phyloP scores from a whole-genome alignment of 2,113 vertebrate species.

The Microtus oregoni region DNA sequence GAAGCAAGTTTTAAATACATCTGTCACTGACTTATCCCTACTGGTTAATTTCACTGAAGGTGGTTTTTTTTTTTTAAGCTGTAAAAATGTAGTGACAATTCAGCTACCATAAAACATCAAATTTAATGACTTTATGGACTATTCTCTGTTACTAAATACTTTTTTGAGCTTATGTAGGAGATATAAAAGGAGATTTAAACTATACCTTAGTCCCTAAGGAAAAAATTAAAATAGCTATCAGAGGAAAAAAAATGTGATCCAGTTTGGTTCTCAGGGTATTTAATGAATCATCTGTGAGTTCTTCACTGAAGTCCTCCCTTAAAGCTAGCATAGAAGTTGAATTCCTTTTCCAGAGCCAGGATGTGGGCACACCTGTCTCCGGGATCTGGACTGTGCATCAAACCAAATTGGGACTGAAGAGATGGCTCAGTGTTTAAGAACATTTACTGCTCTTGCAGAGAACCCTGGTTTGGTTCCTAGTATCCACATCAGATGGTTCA shows the following conservation, averaged over 20 bases:
- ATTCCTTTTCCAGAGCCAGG: neutral
- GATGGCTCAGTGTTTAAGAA: neutral
- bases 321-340: slow-evolving; percentile 5
- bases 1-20: slow-evolving; percentile 46
- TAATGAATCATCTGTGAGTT: slow-evolving; percentile 57
- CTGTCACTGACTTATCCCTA: slow-evolving; percentile 36
- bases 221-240: slow-evolving; percentile 12
- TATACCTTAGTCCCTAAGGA: slow-evolving; percentile 41
- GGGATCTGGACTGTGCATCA: neutral
- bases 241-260: slow-evolving; percentile 33
- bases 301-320: slow-evolving; percentile 20
- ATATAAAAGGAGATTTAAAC: slow-evolving; percentile 47
- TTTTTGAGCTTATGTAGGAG: neutral
- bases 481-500: neutral
- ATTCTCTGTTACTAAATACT: slow-evolving; percentile 42
- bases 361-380: neutral
- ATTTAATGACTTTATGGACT: slow-evolving; percentile 49
- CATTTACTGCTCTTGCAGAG: neutral
- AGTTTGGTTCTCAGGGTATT: slow-evolving; percentile 33
- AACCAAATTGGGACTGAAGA: neutral
- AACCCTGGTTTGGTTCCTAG: neutral
- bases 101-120: slow-evolving; percentile 38
- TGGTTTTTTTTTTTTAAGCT: neutral
- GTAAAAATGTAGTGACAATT: slow-evolving; percentile 58
- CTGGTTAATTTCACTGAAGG: slow-evolving; percentile 32